Evolutionary conservation across 2,797 vertebrate species (phyloP).

Genomic region (Okamejei kenojei): DNA sequence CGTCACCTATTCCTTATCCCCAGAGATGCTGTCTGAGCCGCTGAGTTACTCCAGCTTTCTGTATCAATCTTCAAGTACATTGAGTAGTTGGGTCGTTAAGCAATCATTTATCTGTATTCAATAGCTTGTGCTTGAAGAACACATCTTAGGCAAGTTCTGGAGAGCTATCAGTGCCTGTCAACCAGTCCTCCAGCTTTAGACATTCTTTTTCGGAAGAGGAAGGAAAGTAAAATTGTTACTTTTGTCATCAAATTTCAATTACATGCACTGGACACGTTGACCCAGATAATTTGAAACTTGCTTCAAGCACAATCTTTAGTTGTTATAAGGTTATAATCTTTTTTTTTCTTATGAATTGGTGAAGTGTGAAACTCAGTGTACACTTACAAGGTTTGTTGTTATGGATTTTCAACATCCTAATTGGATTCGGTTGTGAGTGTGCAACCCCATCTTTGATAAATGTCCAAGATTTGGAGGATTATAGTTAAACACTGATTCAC

Average conservation of each 20-base stretch:
- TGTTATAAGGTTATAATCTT: background rate
- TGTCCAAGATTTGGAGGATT: background rate
- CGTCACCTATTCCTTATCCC: too few relatives aligned
- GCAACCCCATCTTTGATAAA: background rate
- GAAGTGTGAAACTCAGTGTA: background rate
- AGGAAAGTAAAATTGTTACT: background rate
- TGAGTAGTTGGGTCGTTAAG: background rate
- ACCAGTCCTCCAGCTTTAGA: background rate
- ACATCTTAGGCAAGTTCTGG: background rate
- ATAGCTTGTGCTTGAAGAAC: background rate
- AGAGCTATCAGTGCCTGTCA: background rate
- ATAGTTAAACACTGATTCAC: background rate
- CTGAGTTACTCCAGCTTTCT: too few relatives aligned
- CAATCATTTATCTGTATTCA: background rate
- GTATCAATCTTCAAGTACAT: too few relatives aligned
- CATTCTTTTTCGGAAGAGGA: background rate
- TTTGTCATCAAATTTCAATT: background rate
- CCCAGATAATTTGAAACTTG: background rate
- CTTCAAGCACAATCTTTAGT: constrained; percentile 2
- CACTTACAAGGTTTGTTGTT: background rate
- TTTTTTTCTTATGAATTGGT: background rate
- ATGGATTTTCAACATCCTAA: background rate
- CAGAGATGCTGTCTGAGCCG: too few relatives aligned
- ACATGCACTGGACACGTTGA: background rate
- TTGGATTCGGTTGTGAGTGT: background rate